These are phyloP conservation scores for Brachyhypopomus occidentalis DNA, from an alignment of 2,113 vertebrate genomes.

Conservation along the genomic window DNA sequence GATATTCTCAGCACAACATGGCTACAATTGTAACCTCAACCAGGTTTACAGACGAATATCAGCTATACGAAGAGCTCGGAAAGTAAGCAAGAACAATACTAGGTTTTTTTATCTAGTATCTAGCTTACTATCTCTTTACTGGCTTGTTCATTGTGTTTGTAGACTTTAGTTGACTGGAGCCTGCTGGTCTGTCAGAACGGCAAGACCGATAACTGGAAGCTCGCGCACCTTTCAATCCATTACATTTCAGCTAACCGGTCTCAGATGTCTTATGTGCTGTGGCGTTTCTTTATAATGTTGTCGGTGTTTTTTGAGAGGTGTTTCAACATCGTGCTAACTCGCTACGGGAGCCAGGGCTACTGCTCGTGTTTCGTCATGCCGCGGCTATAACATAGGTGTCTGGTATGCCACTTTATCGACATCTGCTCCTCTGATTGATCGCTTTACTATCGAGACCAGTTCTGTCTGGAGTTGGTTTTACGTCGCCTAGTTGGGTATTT, in stretches of 20 bases:
- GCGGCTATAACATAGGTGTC: neutral
- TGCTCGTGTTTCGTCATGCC: constrained; percentile 14
- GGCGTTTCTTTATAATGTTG: neutral
- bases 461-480: neutral
- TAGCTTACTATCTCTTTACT: neutral
- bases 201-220: constrained; percentile 25
- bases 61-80: constrained; percentile 97
- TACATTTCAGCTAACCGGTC: too few relatives aligned
- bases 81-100: constrained; percentile 80
- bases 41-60: constrained; percentile 95
- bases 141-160: constrained; percentile 35
- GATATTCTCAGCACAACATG: constrained; percentile 79
- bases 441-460: neutral
- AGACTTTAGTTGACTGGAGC: constrained; percentile 61
- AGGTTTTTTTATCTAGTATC: constrained; percentile 4
- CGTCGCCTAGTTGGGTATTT: neutral
- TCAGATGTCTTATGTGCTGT: neutral
- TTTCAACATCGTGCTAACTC: constrained; percentile 41
- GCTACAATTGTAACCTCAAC: constrained; percentile 91
- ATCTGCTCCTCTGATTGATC: neutral
- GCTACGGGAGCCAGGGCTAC: neutral
- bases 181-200: constrained; percentile 54
- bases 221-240: neutral
- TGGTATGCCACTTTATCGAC: neutral
- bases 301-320: constrained; percentile 12